These are phyloP conservation scores for Dryomyza anilis DNA, from an alignment of 2,888 invertebrate genomes.

Conservation along the genomic window DNA sequence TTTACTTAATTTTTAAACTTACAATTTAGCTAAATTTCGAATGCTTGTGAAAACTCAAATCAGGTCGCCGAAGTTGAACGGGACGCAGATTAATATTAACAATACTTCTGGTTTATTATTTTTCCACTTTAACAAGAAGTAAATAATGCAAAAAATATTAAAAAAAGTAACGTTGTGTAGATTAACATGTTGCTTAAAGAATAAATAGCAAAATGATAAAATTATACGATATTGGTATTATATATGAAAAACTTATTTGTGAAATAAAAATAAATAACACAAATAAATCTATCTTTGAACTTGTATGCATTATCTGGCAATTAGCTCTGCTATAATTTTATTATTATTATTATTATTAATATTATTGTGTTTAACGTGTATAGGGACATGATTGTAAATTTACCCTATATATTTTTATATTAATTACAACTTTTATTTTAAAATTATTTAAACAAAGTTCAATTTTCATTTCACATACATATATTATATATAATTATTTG, in stretches of 20 bases:
- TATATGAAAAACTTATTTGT: too few species aligned
- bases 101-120: slow-evolving; percentile 1
- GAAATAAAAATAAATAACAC: too few species aligned
- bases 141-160: neutral
- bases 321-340: neutral
- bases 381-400: neutral
- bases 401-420: neutral
- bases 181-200: too few species aligned
- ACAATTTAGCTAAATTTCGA: neutral
- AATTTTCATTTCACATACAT: slow-evolving; percentile 5
- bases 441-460: neutral
- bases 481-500: neutral
- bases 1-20: slow-evolving; percentile 1
- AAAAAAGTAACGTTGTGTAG: too few species aligned
- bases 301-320: too few species aligned
- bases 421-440: slow-evolving; percentile 5
- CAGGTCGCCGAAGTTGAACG: neutral
- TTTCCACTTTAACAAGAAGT: neutral
- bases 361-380: neutral
- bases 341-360: neutral
- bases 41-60: neutral
- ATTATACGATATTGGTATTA: too few species aligned
- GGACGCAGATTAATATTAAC: neutral
- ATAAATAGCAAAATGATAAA: too few species aligned
- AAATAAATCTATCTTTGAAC: too few species aligned